These are phyloP conservation scores for Syngnathus typhle DNA, from an alignment of 2,113 vertebrate genomes.

Conservation along the genomic window DNA sequence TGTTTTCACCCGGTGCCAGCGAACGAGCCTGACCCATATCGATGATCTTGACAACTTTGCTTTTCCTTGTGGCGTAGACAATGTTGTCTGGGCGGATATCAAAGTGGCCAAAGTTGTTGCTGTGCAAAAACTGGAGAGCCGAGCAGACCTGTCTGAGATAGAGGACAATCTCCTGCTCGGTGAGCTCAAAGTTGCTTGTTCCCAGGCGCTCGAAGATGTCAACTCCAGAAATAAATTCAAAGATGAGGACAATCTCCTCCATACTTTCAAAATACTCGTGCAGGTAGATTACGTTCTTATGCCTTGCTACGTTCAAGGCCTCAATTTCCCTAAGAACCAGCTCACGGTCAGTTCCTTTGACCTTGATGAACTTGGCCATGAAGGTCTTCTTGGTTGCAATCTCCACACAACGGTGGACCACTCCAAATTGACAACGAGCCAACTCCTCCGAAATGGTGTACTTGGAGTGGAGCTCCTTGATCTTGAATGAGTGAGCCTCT, in stretches of 20 bases:
- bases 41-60: slow-evolving; percentile 84
- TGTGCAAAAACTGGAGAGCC: slow-evolving; percentile 85
- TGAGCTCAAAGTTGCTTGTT: slow-evolving; percentile 86
- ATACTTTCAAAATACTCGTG: slow-evolving; percentile 97
- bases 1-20: slow-evolving; percentile 89
- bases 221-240: slow-evolving; percentile 93
- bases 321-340: slow-evolving; percentile 94
- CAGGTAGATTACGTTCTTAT: slow-evolving; percentile 85
- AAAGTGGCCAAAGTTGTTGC: slow-evolving; percentile 86
- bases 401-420: slow-evolving; percentile 87
- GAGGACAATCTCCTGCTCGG: slow-evolving; percentile 88
- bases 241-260: slow-evolving; percentile 94
- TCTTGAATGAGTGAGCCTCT: slow-evolving; percentile 83
- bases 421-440: slow-evolving; percentile 89
- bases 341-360: slow-evolving; percentile 93
- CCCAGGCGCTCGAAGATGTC: slow-evolving; percentile 96
- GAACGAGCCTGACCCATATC: slow-evolving; percentile 94
- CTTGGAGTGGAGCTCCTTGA: slow-evolving; percentile 86
- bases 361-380: slow-evolving; percentile 95
- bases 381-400: slow-evolving; percentile 92
- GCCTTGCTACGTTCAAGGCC: slow-evolving; percentile 85
- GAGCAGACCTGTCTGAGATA: slow-evolving; percentile 89
- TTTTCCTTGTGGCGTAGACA: slow-evolving; percentile 88
- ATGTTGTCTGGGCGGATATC: slow-evolving; percentile 96
- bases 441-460: slow-evolving; percentile 95